A percentile compares a stretch with the other conserved stretches of the same genome.
These are phyloP conservation scores for Xenus cinereus DNA, from an alignment of 2,113 vertebrate genomes.

Conservation along the genomic window DNA sequence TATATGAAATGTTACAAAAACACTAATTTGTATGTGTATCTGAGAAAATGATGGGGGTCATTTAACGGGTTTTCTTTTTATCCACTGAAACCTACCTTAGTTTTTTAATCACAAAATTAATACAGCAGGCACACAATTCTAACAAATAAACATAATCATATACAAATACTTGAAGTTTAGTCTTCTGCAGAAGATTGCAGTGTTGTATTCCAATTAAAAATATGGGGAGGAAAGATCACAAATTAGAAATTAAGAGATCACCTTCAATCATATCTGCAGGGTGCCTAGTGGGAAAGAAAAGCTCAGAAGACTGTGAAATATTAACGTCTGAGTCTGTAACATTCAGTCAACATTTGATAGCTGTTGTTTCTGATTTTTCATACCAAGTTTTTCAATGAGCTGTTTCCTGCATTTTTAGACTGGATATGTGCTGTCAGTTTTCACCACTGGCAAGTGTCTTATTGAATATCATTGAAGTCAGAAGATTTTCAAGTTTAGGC, in stretches of 20 bases:
- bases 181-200: not conserved
- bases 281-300: not conserved
- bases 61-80: not conserved
- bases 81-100: not conserved
- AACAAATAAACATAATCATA: not conserved
- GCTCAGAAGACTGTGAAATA: not conserved
- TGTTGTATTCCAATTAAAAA: not conserved
- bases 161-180: not conserved
- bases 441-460: not conserved
- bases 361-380: not conserved
- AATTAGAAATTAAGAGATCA: not conserved
- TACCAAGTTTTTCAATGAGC: not conserved
- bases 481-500: not conserved
- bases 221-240: not conserved
- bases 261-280: not conserved
- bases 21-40: not conserved
- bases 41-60: not conserved
- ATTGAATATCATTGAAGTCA: not conserved
- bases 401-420: not conserved
- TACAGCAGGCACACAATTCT: not conserved
- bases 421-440: not conserved
- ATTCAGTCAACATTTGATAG: not conserved
- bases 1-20: not conserved
- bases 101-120: not conserved
- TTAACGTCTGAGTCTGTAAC: not conserved